Evolutionary conservation across 2,113 vertebrate species (phyloP), one percentile per base, ranked within the genome.

Genomic region (Parotia lawesii): DNA sequence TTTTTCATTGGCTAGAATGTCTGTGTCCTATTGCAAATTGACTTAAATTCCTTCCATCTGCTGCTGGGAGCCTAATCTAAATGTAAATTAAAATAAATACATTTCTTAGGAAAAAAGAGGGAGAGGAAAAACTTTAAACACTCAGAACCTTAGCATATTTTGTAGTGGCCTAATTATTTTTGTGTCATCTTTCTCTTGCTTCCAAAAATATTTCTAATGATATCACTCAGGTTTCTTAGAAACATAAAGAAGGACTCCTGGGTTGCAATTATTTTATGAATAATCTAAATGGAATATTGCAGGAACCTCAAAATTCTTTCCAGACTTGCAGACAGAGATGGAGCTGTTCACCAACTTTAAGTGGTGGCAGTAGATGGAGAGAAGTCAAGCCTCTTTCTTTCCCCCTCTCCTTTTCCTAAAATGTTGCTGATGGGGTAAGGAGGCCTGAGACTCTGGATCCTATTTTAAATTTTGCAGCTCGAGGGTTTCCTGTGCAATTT

Each of bases 31-130:
- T 87, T 93, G 85, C 45, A 97, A 96, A 96, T 89, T 96, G 58
- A 96, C 94, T 97, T 91, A 96, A 96, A 96, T 95, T 95, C 77
- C 47, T 97, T 86, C 93, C 83, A 95, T 96, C 94, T 96, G 96
- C 73, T 97, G 22, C 92, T 95, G 45, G 66, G 37, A 95, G 96
- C 35, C 56, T 95, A 93, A 97, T 97, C 50, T 94, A 96, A 96
- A 96, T 96, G 92, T 95, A 97, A 97, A 97, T 97, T 93, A 87
- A 96, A 97, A 97, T 97, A 97, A 97, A 97, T 92, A 94, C 10
- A 91, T 96, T 96, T 97, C 27, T 95, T 85, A 47, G 35, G 13
- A 18, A 69, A 72, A 77, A 73, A 11, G 33, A 54, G 5, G 3
- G 19, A 28, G 20, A 28, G 19, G 17, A 69, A 40, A 61, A 73